phyloP scores from a whole-genome alignment of 2,113 vertebrate genomes.

The Xenopus borealis region DNA sequence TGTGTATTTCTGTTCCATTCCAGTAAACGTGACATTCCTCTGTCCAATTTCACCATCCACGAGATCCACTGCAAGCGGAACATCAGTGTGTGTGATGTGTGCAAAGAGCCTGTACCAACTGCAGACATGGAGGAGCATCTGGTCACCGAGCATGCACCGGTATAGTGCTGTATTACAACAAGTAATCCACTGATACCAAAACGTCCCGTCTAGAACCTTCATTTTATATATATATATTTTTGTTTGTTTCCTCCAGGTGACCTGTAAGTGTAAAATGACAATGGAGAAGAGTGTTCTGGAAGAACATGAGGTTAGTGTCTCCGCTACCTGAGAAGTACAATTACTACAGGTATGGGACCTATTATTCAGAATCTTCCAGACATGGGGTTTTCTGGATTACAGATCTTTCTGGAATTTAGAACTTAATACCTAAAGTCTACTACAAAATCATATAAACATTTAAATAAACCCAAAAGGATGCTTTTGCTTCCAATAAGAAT shows the following conservation, averaged over 20 bases:
- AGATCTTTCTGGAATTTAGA: no score
- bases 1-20: no score
- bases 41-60: slow-evolving; percentile 87
- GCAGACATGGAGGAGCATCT: slow-evolving; percentile 80
- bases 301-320: slow-evolving; percentile 75
- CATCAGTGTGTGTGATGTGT: slow-evolving; percentile 79
- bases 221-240: neutral
- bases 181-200: no score
- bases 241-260: slow-evolving; percentile 64
- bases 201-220: neutral
- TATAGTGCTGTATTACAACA: neutral
- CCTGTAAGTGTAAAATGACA: slow-evolving; percentile 87
- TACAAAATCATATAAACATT: no score
- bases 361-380: no score
- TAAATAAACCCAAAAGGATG: no score
- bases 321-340: no score
- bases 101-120: slow-evolving; percentile 85
- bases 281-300: slow-evolving; percentile 80
- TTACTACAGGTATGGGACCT: no score
- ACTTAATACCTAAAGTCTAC: no score
- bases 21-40: slow-evolving; percentile 90
- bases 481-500: no score
- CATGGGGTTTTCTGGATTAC: no score
- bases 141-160: slow-evolving; percentile 82
- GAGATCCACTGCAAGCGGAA: slow-evolving; percentile 94